Conservation (phyloP, 2,888 invertebrate genomes). For the Dorcus parallelipipedus region DNA sequence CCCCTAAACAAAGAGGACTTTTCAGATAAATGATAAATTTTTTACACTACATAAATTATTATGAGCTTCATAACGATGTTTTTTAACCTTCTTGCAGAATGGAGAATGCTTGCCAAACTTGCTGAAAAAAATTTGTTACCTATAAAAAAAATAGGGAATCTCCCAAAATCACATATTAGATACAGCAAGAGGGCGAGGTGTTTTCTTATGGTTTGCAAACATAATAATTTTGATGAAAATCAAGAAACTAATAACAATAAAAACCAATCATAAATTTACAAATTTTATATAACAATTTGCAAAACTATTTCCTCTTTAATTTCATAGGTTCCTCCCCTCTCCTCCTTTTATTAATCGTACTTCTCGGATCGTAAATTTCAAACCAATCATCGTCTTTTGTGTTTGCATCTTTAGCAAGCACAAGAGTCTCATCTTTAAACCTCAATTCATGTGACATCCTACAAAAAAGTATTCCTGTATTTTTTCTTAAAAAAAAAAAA, state of each 20-base stretch:
- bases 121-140: no score
- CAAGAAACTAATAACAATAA: neutral
- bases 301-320: constrained; percentile 15
- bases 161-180: no score
- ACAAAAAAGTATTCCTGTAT: constrained; percentile 18
- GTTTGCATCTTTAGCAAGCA: constrained; percentile 89
- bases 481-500: neutral
- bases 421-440: constrained; percentile 66
- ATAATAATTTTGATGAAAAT: no score
- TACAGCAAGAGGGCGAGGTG: no score
- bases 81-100: no score
- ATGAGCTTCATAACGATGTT: no score
- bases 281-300: neutral
- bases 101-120: no score
- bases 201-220: no score
- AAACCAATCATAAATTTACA: neutral
- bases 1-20: no score
- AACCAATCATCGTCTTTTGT: constrained; percentile 94
- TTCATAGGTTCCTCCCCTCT: constrained; percentile 63
- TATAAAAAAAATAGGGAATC: no score
- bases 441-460: constrained; percentile 66
- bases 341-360: constrained; percentile 88
- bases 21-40: no score
- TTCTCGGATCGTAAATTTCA: constrained; percentile 93
- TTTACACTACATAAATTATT: no score